phyloP scores from a whole-genome alignment of 2,113 vertebrate genomes.

The Galemys pyrenaicus region DNA sequence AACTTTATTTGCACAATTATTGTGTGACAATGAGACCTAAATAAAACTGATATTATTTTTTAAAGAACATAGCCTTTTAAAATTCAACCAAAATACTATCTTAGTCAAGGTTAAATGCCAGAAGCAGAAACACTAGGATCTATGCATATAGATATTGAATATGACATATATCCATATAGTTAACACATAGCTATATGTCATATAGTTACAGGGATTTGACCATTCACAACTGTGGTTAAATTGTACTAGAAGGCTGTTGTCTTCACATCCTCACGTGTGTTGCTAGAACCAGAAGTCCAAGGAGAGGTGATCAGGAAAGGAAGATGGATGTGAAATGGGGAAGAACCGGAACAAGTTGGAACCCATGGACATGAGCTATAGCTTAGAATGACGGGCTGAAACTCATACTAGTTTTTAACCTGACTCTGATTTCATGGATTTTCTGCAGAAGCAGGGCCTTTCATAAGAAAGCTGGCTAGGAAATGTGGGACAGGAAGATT shows the following conservation, averaged over 20 bases:
- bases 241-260: neutral
- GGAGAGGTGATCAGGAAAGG: neutral
- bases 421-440: neutral
- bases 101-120: neutral
- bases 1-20: neutral
- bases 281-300: neutral
- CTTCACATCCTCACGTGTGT: neutral
- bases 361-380: neutral
- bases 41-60: neutral
- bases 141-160: neutral
- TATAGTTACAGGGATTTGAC: neutral
- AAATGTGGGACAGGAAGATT: neutral
- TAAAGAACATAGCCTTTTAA: neutral
- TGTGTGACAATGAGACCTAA: neutral
- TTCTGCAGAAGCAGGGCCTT: neutral
- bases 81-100: neutral
- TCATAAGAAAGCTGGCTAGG: neutral
- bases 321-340: neutral
- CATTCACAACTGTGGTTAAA: neutral
- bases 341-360: neutral
- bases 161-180: neutral
- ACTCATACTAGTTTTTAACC: neutral
- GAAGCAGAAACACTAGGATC: neutral
- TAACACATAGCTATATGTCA: neutral
- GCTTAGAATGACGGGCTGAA: neutral